Conservation (phyloP, 1,140 invertebrate genomes). For the Euschistus heros region DNA sequence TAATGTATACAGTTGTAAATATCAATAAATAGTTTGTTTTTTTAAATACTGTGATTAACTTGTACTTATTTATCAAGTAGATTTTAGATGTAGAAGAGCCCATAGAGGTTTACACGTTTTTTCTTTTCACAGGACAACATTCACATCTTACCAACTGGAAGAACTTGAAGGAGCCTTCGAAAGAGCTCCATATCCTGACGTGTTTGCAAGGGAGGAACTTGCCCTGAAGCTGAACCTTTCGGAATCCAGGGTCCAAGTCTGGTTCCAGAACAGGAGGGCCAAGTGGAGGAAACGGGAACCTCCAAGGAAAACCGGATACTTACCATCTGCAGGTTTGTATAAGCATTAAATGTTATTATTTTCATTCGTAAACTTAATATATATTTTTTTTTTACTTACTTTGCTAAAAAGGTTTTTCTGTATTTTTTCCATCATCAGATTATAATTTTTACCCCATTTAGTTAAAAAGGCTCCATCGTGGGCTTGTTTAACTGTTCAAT, state of each 20-base stretch:
- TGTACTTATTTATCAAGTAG: no score
- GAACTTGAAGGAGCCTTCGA: conserved; percentile 90
- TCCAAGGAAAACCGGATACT: conserved; percentile 80
- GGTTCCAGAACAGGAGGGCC: conserved; percentile 89
- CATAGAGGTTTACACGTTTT: no score
- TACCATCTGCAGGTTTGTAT: conserved; percentile 35
- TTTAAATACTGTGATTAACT: no score
- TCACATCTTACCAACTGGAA: conserved; percentile 90
- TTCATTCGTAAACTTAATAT: neutral
- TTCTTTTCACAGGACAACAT: conserved; percentile 67
- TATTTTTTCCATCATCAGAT: neutral
- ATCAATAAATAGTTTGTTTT: no score
- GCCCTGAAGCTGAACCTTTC: conserved; percentile 80
- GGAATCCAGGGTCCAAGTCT: conserved; percentile 88
- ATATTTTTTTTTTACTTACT: neutral
- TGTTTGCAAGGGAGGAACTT: conserved; percentile 88
- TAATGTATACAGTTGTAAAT: no score
- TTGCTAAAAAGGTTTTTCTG: neutral
- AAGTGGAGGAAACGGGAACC: conserved; percentile 98
- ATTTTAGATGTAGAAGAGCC: no score
- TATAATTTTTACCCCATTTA: no score
- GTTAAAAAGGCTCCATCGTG: no score
- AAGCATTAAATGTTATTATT: neutral
- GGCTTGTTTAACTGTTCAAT: no score
- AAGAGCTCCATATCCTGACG: conserved; percentile 89